phyloP scores from a whole-genome alignment of 2,888 invertebrate species.

The Yponomeuta plumbellus region DNA sequence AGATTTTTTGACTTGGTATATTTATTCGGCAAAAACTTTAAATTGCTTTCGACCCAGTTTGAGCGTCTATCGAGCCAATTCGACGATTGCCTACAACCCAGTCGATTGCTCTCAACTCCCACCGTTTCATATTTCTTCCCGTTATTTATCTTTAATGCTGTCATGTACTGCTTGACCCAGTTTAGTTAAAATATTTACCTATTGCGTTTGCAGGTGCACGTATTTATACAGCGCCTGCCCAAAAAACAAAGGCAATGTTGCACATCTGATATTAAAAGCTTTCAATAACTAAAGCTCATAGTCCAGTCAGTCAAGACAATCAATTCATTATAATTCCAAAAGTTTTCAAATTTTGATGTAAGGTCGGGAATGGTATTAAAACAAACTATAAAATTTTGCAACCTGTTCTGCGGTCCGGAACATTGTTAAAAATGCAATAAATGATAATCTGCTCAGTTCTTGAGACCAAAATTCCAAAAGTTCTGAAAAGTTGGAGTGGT shows the following conservation, averaged over 20 bases:
- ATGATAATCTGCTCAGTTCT: no score
- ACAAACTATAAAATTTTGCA: no score
- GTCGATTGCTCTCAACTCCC: slow-evolving; percentile 39
- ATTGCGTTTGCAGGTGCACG: no score
- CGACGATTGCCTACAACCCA: slow-evolving; percentile 51
- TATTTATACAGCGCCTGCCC: not conserved
- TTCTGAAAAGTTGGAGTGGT: no score
- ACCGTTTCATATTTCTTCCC: slow-evolving; percentile 34
- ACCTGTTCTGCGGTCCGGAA: no score
- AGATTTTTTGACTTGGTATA: slow-evolving; percentile 59
- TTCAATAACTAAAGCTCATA: not conserved
- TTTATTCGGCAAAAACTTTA: slow-evolving; percentile 71
- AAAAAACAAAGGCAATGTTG: not conserved
- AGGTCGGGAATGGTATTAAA: no score
- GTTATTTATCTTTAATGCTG: slow-evolving; percentile 31
- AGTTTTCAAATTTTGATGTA: no score
- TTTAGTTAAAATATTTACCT: not conserved
- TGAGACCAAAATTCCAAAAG: no score
- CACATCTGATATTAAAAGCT: not conserved
- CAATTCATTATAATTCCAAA: no score
- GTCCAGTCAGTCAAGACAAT: no score
- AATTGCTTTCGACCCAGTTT: slow-evolving; percentile 70
- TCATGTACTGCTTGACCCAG: slow-evolving; percentile 4
- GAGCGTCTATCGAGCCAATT: slow-evolving; percentile 59
- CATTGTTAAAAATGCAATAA: no score